Conservation (phyloP, 2,113 vertebrate genomes). For the Poeciliopsis occidentalis region DNA sequence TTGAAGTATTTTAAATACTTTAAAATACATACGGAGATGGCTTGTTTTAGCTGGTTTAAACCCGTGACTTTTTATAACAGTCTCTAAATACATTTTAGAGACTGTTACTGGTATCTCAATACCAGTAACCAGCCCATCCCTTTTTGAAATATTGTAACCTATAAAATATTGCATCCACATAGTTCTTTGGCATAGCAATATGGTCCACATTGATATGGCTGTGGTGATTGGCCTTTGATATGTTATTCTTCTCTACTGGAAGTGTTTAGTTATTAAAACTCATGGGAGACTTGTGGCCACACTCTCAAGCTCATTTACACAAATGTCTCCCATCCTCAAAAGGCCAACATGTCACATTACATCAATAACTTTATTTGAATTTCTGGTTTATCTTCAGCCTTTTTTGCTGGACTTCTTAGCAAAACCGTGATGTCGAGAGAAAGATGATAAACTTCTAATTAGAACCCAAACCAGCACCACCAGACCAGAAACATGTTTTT, state of each 20-base stretch:
- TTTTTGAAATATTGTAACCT: background rate
- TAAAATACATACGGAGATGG: too few species aligned
- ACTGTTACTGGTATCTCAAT: too few species aligned
- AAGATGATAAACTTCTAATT: background rate
- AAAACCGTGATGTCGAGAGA: background rate
- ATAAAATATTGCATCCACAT: background rate
- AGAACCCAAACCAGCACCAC: background rate
- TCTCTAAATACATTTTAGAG: too few species aligned
- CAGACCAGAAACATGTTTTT: background rate
- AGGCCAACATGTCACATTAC: background rate
- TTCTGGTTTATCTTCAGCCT: background rate
- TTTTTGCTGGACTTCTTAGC: background rate
- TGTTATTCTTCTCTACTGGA: background rate
- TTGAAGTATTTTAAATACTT: background rate
- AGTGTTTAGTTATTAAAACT: background rate
- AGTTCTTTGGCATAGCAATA: background rate
- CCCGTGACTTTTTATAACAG: too few species aligned
- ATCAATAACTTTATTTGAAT: background rate
- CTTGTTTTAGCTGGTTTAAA: too few species aligned
- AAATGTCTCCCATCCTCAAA: background rate
- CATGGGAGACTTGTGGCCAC: background rate
- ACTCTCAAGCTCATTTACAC: background rate
- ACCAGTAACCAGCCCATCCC: too few species aligned
- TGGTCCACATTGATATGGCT: background rate
- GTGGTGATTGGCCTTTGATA: background rate